Base-by-base conservation (phyloP, 2,113 vertebrate species). In the Eurystomus gularis region DNA sequence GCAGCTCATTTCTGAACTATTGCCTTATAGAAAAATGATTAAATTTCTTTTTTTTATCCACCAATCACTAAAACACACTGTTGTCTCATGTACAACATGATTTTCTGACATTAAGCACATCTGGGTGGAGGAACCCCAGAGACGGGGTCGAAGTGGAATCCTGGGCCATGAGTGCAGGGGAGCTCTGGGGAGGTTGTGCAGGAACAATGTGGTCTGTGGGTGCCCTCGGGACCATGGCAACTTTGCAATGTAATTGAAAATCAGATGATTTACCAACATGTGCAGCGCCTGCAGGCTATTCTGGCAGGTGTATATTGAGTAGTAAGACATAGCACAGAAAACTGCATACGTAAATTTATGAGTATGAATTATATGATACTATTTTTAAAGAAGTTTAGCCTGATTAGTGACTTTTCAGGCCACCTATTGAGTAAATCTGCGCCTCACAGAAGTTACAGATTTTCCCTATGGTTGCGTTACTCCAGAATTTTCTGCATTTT, bases 151-250 rank as follows among this genome's bases (percentile, higher is more conserved):
- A 16, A 44, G 13, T 20, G 35, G 13, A 2, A 21, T 57, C 9
- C 51, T 37, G 65, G 44, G 9, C 29, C 20, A 5, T 0, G 1
- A 46, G 19, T 2, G 18, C 4, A 18, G 28, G 11, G 12, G 13
- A 48, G 3, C 10, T 60, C 18, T 8, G 3, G 7, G n/a, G 23
- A 57, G 24, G n/a, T 5, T 35, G 33, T 3, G 3, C 4, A 58
- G 24, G 23, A 19, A 20, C 35, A 21, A 4, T 10, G n/a, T 44
- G 33, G 37, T 31, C n/a, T 13, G 7, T 61, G 39, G 17, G 26
- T 70, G 7, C 11, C 35, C 42, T 20, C 0, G 3, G 40, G 19
- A 18, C 15, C 31, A 16, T 13, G 64, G 17, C 7, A 76, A 16
- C 54, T 69, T 72, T 77, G 46, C 26, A 51, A 5, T 37, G n/a